Percentiles rank a stretch among this genome's conserved stretches.
phyloP scores from a whole-genome alignment of 2,113 vertebrate species.

The Halcyon malimbica region DNA sequence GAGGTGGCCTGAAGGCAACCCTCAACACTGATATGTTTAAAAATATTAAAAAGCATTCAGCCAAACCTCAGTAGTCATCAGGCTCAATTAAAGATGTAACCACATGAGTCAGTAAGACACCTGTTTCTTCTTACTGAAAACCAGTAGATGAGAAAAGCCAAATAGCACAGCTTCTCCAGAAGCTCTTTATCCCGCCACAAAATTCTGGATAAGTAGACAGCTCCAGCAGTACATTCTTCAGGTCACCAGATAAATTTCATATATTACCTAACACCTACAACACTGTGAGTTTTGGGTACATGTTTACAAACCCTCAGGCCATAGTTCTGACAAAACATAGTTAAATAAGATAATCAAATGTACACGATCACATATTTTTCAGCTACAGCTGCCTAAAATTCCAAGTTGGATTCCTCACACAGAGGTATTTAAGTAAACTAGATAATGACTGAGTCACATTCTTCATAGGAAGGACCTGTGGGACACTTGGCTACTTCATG shows the following conservation, averaged over 20 bases:
- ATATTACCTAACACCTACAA: not conserved
- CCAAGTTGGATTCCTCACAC: not conserved
- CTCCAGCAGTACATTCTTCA: not conserved
- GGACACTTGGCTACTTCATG: not conserved
- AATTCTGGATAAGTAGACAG: not conserved
- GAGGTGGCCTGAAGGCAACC: not conserved
- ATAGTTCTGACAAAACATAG: not conserved
- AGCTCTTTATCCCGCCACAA: not conserved
- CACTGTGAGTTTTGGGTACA: not conserved
- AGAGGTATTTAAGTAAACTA: constrained; percentile 22
- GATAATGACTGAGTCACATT: not conserved
- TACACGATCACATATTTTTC: not conserved
- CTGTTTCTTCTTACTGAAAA: constrained; percentile 31
- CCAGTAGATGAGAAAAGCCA: not conserved
- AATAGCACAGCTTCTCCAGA: not conserved
- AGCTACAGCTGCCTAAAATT: not conserved
- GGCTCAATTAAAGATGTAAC: not conserved
- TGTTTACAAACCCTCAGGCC: not conserved
- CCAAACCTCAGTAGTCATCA: not conserved
- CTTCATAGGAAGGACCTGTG: not conserved
- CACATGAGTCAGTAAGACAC: not conserved
- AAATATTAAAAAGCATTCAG: not conserved
- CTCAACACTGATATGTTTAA: not conserved
- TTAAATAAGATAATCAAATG: constrained; percentile 6
- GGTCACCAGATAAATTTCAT: not conserved